These are phyloP conservation scores for Helicoverpa zea DNA, from an alignment of 1,140 invertebrate genomes.

Conservation along the genomic window DNA sequence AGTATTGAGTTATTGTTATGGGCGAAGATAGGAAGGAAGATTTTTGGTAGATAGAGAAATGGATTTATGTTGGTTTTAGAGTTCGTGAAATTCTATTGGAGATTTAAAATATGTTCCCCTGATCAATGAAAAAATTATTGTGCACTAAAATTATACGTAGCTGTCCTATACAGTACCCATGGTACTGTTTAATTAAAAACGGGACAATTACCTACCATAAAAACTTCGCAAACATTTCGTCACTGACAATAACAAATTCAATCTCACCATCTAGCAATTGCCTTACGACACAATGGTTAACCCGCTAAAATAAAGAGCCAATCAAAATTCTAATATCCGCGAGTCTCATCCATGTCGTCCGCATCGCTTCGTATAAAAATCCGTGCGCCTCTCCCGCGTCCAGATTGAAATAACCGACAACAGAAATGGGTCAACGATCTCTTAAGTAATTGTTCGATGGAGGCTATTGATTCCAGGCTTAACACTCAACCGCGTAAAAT, in stretches of 20 bases:
- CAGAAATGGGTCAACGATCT: slow-evolving; percentile 71
- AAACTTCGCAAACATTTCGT: background rate
- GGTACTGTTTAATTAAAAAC: too few species aligned
- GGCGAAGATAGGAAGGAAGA: too few species aligned
- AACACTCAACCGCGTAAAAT: slow-evolving; percentile 25
- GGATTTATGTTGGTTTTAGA: too few species aligned
- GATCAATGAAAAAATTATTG: too few species aligned
- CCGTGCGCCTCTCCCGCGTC: slow-evolving; percentile 23
- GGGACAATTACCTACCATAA: background rate
- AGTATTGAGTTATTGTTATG: too few species aligned
- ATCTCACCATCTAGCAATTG: slow-evolving; percentile 33
- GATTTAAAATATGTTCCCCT: too few species aligned
- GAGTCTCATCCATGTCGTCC: slow-evolving; percentile 49
- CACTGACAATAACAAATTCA: background rate
- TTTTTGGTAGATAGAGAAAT: too few species aligned
- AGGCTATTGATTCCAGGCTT: slow-evolving; percentile 56
- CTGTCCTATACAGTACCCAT: too few species aligned
- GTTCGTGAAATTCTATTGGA: too few species aligned
- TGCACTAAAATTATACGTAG: too few species aligned
- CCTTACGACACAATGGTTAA: slow-evolving; percentile 41
- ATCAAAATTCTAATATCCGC: slow-evolving; percentile 56
- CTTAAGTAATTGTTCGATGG: slow-evolving; percentile 72
- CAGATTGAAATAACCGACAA: slow-evolving; percentile 61
- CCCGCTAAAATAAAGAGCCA: slow-evolving; percentile 49
- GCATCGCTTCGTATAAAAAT: slow-evolving; percentile 52